Evolutionary conservation across 2,888 invertebrate genomes (phyloP), one percentile per base, ranked within the genome.

Genomic region (Eupsilia transversa): DNA sequence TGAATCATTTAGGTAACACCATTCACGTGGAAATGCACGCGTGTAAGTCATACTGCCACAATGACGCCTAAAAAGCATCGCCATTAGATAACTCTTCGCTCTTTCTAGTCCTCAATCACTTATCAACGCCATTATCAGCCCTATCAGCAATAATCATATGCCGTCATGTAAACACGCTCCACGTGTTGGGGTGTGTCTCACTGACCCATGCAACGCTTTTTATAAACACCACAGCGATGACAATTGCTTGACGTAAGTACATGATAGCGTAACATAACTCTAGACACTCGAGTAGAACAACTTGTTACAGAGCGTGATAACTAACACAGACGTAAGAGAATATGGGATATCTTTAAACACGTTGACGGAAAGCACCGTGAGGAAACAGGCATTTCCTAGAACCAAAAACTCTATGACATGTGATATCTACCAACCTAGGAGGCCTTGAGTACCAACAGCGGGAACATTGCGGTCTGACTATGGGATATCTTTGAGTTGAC

Each of bases 101-200:
- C 3, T 60, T 52, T 52, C 43, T 46, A 54, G 30, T 70, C 17
- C 46, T 38, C 33, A 54, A 61, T 79, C 72, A 56, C 2, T 72
- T 79, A 77, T 74, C 82, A 57, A 5, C 12, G 35, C 0, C 52
- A 46, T 30, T 69, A 74, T 66, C 72, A 65, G 74, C 9, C 12
- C 20, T 83, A 72, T 74, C 74, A 75, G 63, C 35, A 71, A 68
- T 27, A 77, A 73, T 56, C 69, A 72, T 73, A 75, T 38, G 14
- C 41, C 59, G 59, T 75, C 66, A 82, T 71, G 76, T 87, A 81
- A 87, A 87, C 86, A 86, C 12, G 35, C 63, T 70, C 63, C 87
- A 86, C 89, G 89, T 87, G 87, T 77, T 76, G 84, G 91, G 91
- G 89, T 88, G 90, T 91, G 90, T 87, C 91, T 86, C 86, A 69